These are phyloP conservation scores for Okamejei kenojei DNA, from an alignment of 2,797 vertebrate species.

Conservation along the genomic window DNA sequence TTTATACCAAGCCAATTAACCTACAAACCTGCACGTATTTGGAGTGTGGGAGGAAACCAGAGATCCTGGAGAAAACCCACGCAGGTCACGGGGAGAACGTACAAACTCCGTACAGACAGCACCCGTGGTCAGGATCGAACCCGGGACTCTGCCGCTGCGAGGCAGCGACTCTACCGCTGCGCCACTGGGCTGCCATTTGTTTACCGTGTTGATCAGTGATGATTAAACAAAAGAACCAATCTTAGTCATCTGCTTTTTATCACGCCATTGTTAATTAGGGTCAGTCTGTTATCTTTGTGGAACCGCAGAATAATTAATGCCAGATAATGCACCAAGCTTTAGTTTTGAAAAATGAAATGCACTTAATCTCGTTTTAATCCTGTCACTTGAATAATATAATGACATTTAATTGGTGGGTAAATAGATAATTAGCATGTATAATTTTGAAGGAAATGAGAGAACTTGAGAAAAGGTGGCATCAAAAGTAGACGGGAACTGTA, in stretches of 20 bases:
- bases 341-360: neutral
- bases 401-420: slow-evolving; percentile 3
- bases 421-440: neutral
- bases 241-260: neutral
- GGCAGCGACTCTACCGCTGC: too few relatives aligned
- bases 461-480: too few relatives aligned
- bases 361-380: neutral
- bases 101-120: too few relatives aligned
- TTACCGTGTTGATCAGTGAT: neutral
- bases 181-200: too few relatives aligned
- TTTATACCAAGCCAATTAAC: too few relatives aligned
- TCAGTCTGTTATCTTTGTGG: neutral
- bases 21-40: too few relatives aligned
- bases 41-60: too few relatives aligned
- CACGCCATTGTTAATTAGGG: slow-evolving; percentile 10
- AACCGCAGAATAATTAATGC: neutral
- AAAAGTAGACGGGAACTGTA: too few relatives aligned
- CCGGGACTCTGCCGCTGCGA: too few relatives aligned
- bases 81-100: too few relatives aligned
- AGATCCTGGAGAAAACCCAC: too few relatives aligned
- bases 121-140: too few relatives aligned
- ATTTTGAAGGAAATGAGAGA: neutral
- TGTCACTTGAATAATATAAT: neutral
- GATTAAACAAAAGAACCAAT: neutral
- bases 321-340: neutral